Percentiles rank a stretch among this genome's conserved stretches.
These are phyloP conservation scores for Aegithalos caudatus DNA, from an alignment of 2,113 vertebrate genomes.

Conservation along the genomic window DNA sequence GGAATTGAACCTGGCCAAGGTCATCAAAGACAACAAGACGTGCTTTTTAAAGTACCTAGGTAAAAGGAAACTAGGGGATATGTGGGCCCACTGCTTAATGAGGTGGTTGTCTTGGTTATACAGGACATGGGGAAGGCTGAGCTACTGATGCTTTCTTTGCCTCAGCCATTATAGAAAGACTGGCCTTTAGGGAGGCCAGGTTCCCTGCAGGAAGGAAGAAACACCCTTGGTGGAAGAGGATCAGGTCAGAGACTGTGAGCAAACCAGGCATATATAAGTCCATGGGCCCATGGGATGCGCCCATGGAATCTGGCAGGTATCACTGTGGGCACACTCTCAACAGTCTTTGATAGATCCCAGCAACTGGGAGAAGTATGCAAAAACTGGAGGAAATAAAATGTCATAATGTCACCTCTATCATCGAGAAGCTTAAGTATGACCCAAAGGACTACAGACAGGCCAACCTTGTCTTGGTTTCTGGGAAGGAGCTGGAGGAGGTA, in stretches of 20 bases:
- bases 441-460: not conserved
- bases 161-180: not conserved
- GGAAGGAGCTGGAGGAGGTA: not conserved
- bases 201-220: not conserved
- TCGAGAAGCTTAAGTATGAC: not conserved
- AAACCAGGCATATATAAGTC: not conserved
- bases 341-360: fast-evolving
- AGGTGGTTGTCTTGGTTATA: not conserved
- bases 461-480: not conserved
- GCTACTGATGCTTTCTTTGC: not conserved
- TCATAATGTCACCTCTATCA: too few relatives aligned
- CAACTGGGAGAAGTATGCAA: not conserved
- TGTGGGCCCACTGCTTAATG: fast-evolving
- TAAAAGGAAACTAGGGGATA: not conserved
- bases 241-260: not conserved
- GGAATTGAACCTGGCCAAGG: not conserved
- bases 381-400: not conserved
- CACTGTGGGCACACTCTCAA: not conserved
- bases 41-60: not conserved
- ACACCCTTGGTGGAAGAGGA: not conserved
- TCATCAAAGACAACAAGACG: not conserved
- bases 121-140: not conserved
- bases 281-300: fast-evolving
- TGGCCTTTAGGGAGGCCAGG: not conserved
- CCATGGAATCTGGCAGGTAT: not conserved